phyloP scores from a whole-genome alignment of 2,113 vertebrate genomes.

The Triplophysa dalaica region DNA sequence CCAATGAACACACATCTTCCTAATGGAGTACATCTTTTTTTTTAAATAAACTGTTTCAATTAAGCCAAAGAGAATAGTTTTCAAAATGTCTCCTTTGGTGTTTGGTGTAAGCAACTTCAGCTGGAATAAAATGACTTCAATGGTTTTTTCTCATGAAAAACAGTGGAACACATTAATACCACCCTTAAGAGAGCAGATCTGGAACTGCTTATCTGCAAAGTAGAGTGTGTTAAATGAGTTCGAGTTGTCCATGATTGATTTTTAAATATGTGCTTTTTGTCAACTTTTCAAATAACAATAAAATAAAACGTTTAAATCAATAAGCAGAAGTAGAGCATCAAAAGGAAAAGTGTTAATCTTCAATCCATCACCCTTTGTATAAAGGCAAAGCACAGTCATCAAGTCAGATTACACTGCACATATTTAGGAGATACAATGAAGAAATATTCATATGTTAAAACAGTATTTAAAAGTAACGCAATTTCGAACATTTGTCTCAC shows the following conservation, averaged over 20 bases:
- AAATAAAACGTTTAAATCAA: background rate
- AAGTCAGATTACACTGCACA: background rate
- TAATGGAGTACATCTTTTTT: background rate
- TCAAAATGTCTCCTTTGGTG: too few relatives aligned
- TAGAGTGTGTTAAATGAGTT: background rate
- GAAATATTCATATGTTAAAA: background rate
- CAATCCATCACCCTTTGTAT: background rate
- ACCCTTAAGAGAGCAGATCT: background rate
- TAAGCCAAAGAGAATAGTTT: too few relatives aligned
- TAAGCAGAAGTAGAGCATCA: background rate
- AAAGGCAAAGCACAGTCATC: background rate
- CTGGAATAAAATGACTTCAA: too few relatives aligned
- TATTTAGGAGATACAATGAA: background rate
- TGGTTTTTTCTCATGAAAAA: slow-evolving; percentile 37
- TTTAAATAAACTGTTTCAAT: too few relatives aligned
- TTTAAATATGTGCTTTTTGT: background rate
- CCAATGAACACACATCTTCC: background rate
- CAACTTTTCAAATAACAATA: too few relatives aligned
- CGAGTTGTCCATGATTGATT: background rate
- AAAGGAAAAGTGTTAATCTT: background rate
- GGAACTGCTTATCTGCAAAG: background rate
- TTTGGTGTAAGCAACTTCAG: too few relatives aligned
- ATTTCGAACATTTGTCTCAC: slow-evolving; percentile 37
- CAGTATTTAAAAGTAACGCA: slow-evolving; percentile 14
- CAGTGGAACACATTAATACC: slow-evolving; percentile 49